phyloP scores from a whole-genome alignment of 2,888 invertebrate genomes.

The Limnephilus marmoratus region DNA sequence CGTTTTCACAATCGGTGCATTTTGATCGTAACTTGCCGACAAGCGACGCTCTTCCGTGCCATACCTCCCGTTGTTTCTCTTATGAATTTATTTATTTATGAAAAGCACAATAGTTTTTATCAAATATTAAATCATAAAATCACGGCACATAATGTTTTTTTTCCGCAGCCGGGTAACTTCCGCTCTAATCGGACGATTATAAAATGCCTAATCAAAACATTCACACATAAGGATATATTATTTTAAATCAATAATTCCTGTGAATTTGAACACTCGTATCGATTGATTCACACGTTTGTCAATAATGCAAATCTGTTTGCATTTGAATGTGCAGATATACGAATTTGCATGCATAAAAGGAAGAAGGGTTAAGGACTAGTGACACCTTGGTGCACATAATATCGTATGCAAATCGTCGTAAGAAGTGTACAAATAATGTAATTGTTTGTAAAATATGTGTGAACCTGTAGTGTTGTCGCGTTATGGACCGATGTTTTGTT shows the following conservation, averaged over 20 bases:
- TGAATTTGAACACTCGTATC: neutral
- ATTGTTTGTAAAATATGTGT: conserved; percentile 48
- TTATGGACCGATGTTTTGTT: neutral
- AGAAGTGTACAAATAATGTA: conserved; percentile 46
- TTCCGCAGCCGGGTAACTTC: neutral
- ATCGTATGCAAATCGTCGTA: conserved; percentile 39
- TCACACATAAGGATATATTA: neutral
- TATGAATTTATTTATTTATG: neutral
- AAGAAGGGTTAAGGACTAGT: conserved; percentile 16
- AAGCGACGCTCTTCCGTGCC: no score
- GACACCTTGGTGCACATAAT: conserved; percentile 12
- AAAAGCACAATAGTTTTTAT: neutral
- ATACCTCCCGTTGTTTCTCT: no score
- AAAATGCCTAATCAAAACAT: neutral
- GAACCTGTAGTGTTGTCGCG: neutral
- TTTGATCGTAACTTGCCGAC: no score
- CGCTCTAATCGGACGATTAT: neutral
- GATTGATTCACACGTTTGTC: conserved; percentile 11
- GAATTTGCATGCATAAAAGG: conserved; percentile 23
- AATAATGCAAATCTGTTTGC: conserved; percentile 4
- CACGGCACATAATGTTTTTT: neutral
- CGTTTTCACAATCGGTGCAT: no score
- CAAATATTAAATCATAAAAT: neutral
- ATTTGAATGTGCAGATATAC: neutral
- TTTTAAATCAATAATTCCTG: neutral